Conservation (phyloP, 2,888 invertebrate genomes). For the Schizotus pectinicornis region DNA sequence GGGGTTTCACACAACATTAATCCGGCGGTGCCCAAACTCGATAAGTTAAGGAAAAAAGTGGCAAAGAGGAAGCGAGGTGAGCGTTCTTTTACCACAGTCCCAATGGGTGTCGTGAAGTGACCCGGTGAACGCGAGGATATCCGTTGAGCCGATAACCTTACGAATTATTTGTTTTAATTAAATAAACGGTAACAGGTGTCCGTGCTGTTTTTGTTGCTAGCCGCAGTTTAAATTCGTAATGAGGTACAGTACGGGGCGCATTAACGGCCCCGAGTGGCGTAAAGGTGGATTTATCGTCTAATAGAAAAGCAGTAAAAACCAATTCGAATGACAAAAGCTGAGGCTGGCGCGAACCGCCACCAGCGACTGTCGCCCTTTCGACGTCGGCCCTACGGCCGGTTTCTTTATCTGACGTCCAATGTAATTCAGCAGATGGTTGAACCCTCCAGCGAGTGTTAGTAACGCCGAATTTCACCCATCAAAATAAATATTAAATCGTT, state of each 20-base stretch:
- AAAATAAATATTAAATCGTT: constrained; percentile 62
- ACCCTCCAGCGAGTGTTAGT: constrained; percentile 56
- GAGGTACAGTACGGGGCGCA: not conserved
- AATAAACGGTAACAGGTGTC: constrained; percentile 50
- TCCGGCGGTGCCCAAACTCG: not conserved
- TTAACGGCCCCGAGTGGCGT: constrained; percentile 19
- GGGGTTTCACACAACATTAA: constrained; percentile 24
- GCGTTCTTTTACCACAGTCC: too few species aligned
- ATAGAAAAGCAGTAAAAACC: constrained; percentile 55
- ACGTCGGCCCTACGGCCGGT: constrained; percentile 30
- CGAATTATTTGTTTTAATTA: too few species aligned
- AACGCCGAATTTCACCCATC: constrained; percentile 61
- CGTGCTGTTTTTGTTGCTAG: not conserved
- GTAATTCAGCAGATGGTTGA: constrained; percentile 57
- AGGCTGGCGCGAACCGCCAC: constrained; percentile 37
- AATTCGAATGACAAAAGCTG: constrained; percentile 52
- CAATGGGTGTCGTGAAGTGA: too few species aligned
- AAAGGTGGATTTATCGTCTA: constrained; percentile 42
- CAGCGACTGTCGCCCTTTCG: constrained; percentile 43
- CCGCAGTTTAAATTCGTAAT: constrained; percentile 30
- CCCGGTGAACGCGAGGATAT: too few species aligned
- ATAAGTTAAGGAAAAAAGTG: too few species aligned
- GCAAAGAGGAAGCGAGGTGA: too few species aligned
- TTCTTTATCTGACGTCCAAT: constrained; percentile 50
- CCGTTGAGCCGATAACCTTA: too few species aligned